These are phyloP conservation scores for Actinopyga echinites DNA, from an alignment of 53 echinoderm and acorn worm species.

Conservation along the genomic window DNA sequence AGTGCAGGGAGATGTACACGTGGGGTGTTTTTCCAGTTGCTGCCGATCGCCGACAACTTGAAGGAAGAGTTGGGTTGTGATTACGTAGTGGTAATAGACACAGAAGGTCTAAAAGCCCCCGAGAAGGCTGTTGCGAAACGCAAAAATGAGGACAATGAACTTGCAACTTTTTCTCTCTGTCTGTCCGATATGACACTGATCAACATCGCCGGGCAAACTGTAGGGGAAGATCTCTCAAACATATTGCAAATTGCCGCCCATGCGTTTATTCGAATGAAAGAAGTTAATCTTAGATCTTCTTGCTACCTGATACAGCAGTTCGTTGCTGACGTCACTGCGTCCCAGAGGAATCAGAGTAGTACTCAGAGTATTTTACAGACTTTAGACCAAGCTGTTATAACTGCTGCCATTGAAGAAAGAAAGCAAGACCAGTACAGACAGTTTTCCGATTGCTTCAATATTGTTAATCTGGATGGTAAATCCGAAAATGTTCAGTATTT, in stretches of 20 bases:
- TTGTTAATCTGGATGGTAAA: neutral
- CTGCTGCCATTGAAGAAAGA: slow-evolving; percentile 29
- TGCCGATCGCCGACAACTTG: neutral
- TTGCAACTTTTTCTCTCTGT: slow-evolving; percentile 34
- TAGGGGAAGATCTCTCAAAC: slow-evolving; percentile 35
- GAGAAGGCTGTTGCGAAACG: slow-evolving; percentile 6
- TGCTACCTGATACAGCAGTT: slow-evolving; percentile 33
- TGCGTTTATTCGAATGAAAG: slow-evolving; percentile 44
- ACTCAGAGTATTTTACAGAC: slow-evolving; percentile 24
- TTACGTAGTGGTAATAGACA: slow-evolving; percentile 22
- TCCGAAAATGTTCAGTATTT: slow-evolving; percentile 7
- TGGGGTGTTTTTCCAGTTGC: slow-evolving; percentile 27
- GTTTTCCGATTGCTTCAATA: slow-evolving; percentile 39
- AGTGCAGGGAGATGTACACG: slow-evolving; percentile 40
- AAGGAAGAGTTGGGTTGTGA: neutral
- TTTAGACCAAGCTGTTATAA: slow-evolving; percentile 18
- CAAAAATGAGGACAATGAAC: slow-evolving; percentile 34
- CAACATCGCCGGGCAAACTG: slow-evolving; percentile 33
- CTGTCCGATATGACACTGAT: slow-evolving; percentile 39
- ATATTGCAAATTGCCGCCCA: slow-evolving; percentile 37
- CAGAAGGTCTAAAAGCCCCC: slow-evolving; percentile 34
- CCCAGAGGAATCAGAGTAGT: slow-evolving; percentile 20
- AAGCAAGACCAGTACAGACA: slow-evolving; percentile 27
- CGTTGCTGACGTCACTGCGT: slow-evolving; percentile 26
- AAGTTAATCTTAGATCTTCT: slow-evolving; percentile 10